These are phyloP conservation scores for Climacteris rufus DNA, from an alignment of 2,113 vertebrate species.

Conservation along the genomic window DNA sequence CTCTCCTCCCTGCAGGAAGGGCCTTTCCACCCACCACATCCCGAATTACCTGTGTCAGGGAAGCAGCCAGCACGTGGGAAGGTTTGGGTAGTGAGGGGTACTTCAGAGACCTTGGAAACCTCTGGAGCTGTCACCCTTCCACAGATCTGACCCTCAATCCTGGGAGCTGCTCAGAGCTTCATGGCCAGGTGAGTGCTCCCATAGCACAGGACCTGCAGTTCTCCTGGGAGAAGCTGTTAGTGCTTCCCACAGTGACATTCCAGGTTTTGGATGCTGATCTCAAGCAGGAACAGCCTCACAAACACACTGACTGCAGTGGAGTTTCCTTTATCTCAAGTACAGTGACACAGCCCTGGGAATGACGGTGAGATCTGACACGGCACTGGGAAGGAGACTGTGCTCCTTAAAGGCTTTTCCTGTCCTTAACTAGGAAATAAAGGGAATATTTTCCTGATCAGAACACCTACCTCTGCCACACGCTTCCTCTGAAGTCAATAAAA, in stretches of 20 bases:
- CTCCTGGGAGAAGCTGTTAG: background rate
- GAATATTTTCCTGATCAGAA: background rate
- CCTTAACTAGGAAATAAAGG: background rate
- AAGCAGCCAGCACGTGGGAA: fast-evolving
- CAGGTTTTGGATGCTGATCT: fast-evolving
- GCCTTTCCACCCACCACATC: background rate
- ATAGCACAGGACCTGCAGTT: fast-evolving
- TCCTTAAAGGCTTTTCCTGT: background rate
- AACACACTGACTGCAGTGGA: fast-evolving
- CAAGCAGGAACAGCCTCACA: background rate
- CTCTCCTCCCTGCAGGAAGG: background rate
- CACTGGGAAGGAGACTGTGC: background rate
- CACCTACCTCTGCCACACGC: fast-evolving
- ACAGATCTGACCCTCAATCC: background rate
- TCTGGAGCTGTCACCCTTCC: fast-evolving
- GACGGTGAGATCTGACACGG: fast-evolving
- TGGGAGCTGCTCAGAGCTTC: background rate
- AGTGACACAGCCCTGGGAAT: background rate
- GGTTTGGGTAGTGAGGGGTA: fast-evolving
- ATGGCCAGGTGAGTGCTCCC: fast-evolving
- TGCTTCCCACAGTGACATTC: background rate
- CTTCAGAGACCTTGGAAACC: background rate
- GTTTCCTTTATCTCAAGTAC: fast-evolving
- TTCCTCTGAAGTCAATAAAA: background rate
- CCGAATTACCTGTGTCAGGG: background rate